A percentile compares a stretch with the other conserved stretches of the same genome.
These are phyloP conservation scores for Ardeotis arabs DNA, from an alignment of 2,113 vertebrate species.

Conservation along the genomic window DNA sequence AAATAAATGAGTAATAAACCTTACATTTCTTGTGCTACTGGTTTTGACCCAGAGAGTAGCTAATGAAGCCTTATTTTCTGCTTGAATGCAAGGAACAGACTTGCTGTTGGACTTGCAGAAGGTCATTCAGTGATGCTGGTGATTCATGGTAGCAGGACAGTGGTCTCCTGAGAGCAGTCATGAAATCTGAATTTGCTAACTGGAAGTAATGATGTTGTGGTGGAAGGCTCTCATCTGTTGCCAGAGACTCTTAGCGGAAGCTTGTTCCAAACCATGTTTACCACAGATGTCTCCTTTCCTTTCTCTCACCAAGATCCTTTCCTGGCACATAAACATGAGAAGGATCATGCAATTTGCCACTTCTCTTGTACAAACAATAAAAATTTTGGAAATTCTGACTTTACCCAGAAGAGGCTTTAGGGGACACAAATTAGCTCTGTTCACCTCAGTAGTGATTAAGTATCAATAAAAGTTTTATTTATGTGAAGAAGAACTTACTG, in stretches of 20 bases:
- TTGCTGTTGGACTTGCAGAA: conserved; percentile 16
- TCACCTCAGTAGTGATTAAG: conserved; percentile 23
- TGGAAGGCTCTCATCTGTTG: conserved; percentile 54
- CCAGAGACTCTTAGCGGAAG: conserved; percentile 11
- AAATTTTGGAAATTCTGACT: conserved; percentile 38
- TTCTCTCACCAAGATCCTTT: conserved; percentile 26
- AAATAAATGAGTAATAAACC: background rate
- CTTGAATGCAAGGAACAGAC: conserved; percentile 11
- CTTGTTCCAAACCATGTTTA: conserved; percentile 54
- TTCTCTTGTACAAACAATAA: conserved; percentile 20
- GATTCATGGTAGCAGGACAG: conserved; percentile 38
- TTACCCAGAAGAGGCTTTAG: background rate
- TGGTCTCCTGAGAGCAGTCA: conserved; percentile 1
- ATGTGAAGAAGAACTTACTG: background rate
- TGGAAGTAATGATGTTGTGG: conserved; percentile 64
- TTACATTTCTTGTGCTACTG: background rate
- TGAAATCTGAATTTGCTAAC: conserved; percentile 49
- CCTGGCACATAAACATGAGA: conserved; percentile 9
- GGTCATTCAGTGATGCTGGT: conserved; percentile 7
- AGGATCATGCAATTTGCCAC: conserved; percentile 9
- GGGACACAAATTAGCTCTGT: conserved; percentile 5
- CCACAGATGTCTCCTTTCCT: conserved; percentile 53
- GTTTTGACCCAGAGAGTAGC: background rate
- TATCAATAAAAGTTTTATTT: conserved; percentile 8
- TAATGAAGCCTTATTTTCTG: conserved; percentile 27